Percentiles rank a stretch among this genome's conserved stretches.
These are phyloP conservation scores for Tiliacea citrago DNA, from an alignment of 2,888 invertebrate genomes.

Conservation along the genomic window DNA sequence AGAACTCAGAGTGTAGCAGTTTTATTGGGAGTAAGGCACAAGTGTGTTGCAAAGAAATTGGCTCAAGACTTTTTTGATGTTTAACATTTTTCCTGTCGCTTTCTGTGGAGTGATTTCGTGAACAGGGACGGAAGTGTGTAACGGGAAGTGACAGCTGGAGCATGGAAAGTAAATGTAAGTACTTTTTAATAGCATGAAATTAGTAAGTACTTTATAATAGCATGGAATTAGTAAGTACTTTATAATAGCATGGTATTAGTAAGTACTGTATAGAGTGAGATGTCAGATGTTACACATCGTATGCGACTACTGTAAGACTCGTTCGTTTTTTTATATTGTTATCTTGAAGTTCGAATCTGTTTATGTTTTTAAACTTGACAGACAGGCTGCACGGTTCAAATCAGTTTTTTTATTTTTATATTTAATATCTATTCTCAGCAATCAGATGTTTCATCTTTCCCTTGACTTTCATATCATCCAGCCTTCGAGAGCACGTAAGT, in stretches of 20 bases:
- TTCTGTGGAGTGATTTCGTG: too few species aligned
- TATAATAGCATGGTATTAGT: too few species aligned
- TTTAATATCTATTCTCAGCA: background rate
- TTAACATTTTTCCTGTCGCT: too few species aligned
- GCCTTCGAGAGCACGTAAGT: background rate
- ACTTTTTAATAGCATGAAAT: too few species aligned
- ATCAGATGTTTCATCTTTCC: background rate
- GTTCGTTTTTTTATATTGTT: background rate
- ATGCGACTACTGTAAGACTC: too few species aligned
- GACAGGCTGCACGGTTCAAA: background rate
- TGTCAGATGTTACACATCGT: too few species aligned
- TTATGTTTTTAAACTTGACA: background rate
- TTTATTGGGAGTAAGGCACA: constrained; percentile 34
- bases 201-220: too few species aligned
- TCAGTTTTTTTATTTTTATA: background rate
- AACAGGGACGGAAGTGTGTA: too few species aligned
- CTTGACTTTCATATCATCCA: background rate
- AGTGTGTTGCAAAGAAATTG: constrained; percentile 33
- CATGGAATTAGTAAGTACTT: too few species aligned
- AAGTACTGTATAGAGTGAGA: too few species aligned
- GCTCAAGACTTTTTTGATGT: background rate
- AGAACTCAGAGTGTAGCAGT: constrained; percentile 22
- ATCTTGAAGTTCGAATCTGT: constrained; percentile 1
- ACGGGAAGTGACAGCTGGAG: too few species aligned
- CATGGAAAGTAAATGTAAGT: too few species aligned